A percentile compares a stretch with the other conserved stretches of the same genome.
phyloP scores from a whole-genome alignment of 2,888 invertebrate species.

The Timandra comae region DNA sequence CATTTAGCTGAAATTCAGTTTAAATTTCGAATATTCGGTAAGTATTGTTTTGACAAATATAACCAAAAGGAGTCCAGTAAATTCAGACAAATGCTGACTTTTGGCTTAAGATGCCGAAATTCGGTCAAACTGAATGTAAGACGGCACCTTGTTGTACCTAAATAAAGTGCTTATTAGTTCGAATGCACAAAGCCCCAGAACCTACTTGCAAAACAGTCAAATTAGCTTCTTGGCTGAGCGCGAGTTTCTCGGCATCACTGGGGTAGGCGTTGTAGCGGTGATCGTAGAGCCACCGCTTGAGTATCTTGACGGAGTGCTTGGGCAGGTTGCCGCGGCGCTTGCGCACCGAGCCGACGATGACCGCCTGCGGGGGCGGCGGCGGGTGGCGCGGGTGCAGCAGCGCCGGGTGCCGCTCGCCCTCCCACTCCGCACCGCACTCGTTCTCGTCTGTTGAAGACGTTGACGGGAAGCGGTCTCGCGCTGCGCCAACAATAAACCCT shows the following conservation, averaged over 20 bases:
- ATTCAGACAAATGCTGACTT: no score
- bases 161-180: no score
- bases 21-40: no score
- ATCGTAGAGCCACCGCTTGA: constrained; percentile 95
- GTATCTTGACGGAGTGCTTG: constrained; percentile 93
- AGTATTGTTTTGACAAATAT: no score
- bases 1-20: no score
- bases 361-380: constrained; percentile 26
- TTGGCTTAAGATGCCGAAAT: no score
- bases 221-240: constrained; percentile 89
- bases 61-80: no score
- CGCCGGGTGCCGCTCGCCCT: constrained; percentile 45
- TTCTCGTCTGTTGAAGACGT: constrained; percentile 82
- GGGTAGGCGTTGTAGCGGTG: constrained; percentile 97
- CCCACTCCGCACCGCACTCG: constrained; percentile 77
- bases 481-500: constrained; percentile 41
- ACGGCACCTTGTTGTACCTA: background rate
- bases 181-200: background rate
- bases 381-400: constrained; percentile 26
- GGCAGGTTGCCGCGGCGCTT: constrained; percentile 94
- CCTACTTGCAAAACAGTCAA: constrained; percentile 89
- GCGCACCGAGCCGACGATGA: constrained; percentile 76
- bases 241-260: constrained; percentile 92
- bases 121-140: no score
- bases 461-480: constrained; percentile 81